Percentiles rank a stretch among this genome's conserved stretches.
Conservation (phyloP, 2,797 vertebrate genomes). For the Molossus alvarezi region DNA sequence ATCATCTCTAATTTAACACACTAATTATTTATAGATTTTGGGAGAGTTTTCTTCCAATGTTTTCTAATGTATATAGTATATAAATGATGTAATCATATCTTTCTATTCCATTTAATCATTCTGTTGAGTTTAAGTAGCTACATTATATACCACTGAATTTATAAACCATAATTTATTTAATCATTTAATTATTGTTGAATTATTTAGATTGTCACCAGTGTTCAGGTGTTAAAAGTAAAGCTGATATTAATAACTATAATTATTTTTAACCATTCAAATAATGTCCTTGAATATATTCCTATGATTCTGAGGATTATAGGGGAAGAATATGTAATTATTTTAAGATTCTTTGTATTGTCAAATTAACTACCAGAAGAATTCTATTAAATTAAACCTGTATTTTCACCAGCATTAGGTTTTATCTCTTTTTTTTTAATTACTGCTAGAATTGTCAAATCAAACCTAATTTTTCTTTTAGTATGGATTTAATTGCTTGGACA, state of each 20-base stretch:
- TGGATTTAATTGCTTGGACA: not conserved
- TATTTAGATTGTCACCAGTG: not conserved
- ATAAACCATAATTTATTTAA: constrained; percentile 1
- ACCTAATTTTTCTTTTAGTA: not conserved
- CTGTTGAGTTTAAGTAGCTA: constrained; percentile 47
- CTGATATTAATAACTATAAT: not conserved
- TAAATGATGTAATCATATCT: not conserved
- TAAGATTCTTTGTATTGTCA: constrained; percentile 33
- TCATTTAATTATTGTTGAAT: constrained; percentile 30
- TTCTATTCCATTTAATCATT: not conserved
- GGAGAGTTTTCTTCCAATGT: not conserved
- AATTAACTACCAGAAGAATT: constrained; percentile 47
- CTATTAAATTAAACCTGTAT: not conserved
- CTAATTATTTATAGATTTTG: not conserved
- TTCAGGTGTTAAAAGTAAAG: not conserved
- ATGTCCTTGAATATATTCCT: constrained; percentile 11
- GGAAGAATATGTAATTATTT: not conserved
- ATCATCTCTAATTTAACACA: constrained; percentile 28
- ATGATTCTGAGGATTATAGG: not conserved
- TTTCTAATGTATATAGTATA: not conserved
- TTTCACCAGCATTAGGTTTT: constrained; percentile 6
- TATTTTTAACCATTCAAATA: constrained; percentile 5
- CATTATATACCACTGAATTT: constrained; percentile 4
- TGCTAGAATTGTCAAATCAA: constrained; percentile 19
- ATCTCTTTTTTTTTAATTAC: not conserved